These are phyloP conservation scores for Drosophila gaucha DNA, from an alignment of 2,888 invertebrate genomes.

Conservation along the genomic window DNA sequence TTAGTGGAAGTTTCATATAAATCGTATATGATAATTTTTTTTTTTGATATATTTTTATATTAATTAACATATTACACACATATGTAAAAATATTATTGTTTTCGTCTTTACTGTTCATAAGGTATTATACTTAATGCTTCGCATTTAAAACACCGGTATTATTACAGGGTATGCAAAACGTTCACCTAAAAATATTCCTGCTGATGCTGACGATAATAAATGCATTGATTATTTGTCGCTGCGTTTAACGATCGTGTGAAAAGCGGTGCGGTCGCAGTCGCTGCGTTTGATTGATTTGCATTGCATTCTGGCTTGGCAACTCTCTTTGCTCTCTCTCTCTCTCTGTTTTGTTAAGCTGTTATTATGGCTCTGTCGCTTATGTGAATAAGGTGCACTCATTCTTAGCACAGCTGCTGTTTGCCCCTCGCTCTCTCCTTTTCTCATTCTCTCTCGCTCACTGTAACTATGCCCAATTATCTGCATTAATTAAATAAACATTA, in stretches of 20 bases:
- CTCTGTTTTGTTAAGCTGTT: conserved; percentile 2
- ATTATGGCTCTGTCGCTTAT: background rate
- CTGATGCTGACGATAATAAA: background rate
- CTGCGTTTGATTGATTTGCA: too few species aligned
- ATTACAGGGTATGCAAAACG: conserved; percentile 1
- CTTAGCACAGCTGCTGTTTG: background rate
- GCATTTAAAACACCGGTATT: background rate
- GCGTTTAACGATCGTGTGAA: conserved; percentile 16
- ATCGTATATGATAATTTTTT: too few species aligned
- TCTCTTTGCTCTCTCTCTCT: conserved; percentile 10
- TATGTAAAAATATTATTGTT: too few species aligned
- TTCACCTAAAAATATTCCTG: background rate
- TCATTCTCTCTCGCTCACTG: background rate
- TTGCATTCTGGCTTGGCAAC: too few species aligned
- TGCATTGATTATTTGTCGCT: conserved; percentile 10
- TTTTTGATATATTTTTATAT: background rate
- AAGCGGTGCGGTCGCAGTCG: too few species aligned
- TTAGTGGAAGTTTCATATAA: too few species aligned
- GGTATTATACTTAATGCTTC: background rate
- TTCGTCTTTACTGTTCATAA: too few species aligned
- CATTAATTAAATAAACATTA: conserved; percentile 74
- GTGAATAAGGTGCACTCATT: conserved; percentile 13
- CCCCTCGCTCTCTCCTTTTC: background rate
- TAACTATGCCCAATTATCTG: conserved; percentile 50
- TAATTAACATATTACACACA: background rate